Evolutionary conservation across 1,140 invertebrate genomes (phyloP).

Genomic region (Campoletis sonorensis): DNA sequence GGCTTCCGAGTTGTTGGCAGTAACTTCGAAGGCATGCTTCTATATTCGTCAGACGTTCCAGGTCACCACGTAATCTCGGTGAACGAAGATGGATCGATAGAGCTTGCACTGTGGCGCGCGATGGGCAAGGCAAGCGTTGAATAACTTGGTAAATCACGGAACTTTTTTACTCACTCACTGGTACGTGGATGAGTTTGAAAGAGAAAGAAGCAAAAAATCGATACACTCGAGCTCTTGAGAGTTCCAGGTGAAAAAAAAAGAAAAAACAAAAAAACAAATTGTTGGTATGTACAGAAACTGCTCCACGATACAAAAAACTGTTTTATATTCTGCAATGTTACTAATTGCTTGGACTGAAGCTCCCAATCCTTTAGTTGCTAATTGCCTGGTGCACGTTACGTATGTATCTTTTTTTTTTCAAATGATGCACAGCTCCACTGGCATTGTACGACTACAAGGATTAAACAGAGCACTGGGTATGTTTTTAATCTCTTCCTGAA

Average conservation of each 20-base stretch:
- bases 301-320: constrained; percentile 5
- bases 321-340: constrained; percentile 23
- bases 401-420: background rate
- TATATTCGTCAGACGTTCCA: constrained; percentile 39
- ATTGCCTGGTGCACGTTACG: constrained; percentile 9
- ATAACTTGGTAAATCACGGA: constrained; percentile 40
- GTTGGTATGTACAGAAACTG: background rate
- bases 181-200: constrained; percentile 26
- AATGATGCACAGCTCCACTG: background rate
- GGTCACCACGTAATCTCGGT: constrained; percentile 43
- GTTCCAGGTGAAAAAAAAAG: constrained; percentile 3
- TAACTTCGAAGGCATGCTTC: constrained; percentile 19
- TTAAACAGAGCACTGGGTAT: background rate
- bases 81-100: constrained; percentile 44
- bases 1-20: constrained; percentile 19
- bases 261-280: too few species aligned
- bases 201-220: constrained; percentile 29
- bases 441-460: background rate
- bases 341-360: constrained; percentile 25
- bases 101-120: constrained; percentile 25
- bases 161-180: constrained; percentile 37
- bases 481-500: background rate
- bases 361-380: background rate
- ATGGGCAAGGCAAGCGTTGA: constrained; percentile 37
- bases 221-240: constrained; percentile 17